Conservation (phyloP, 1,140 invertebrate species). For the Pseudomyrmex gracilis region DNA sequence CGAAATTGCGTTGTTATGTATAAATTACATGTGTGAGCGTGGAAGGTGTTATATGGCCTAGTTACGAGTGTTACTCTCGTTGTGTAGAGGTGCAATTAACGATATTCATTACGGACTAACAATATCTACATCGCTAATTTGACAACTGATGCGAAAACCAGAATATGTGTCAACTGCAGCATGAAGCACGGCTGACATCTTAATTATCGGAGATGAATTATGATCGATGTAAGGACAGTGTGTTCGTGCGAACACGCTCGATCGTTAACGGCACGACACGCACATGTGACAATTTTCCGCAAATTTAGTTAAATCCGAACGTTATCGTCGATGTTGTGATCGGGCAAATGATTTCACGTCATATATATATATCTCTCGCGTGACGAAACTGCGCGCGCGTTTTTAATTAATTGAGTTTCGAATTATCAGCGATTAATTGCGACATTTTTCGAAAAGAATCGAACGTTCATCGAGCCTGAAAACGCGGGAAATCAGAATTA, state of each 20-base stretch:
- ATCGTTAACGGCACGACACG: not conserved
- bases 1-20: conserved; percentile 23
- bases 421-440: too few relatives aligned
- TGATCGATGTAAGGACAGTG: conserved; percentile 42
- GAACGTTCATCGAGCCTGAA: not conserved
- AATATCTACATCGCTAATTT: conserved; percentile 35
- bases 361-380: not conserved
- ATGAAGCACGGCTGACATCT: conserved; percentile 37
- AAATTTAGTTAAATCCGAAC: not conserved
- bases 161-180: conserved; percentile 39
- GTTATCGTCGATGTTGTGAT: too few relatives aligned
- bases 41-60: not conserved
- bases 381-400: too few relatives aligned
- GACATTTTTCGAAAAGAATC: too few relatives aligned
- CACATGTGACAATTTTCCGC: not conserved
- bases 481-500: conserved; percentile 1
- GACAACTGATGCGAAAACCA: conserved; percentile 44
- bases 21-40: conserved; percentile 26
- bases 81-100: conserved; percentile 29
- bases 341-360: not conserved
- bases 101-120: conserved; percentile 53
- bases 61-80: not conserved
- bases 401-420: too few relatives aligned
- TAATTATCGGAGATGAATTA: conserved; percentile 57
- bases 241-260: not conserved